Conservation (phyloP, 2,797 vertebrate species). For the Acrocephalus scirpaceus region DNA sequence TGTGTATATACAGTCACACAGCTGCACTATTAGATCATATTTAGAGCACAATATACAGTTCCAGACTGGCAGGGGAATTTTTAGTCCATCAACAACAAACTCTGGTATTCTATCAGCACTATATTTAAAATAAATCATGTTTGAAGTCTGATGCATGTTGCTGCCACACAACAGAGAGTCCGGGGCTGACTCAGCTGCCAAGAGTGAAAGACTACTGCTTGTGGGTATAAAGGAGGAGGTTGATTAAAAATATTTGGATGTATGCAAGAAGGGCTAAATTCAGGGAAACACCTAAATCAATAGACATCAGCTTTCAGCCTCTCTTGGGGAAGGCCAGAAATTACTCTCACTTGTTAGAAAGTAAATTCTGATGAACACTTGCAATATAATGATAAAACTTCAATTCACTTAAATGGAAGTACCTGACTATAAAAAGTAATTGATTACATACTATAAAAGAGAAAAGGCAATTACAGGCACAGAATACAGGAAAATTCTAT, state of each 20-base stretch:
- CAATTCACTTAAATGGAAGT: slow-evolving; percentile 26
- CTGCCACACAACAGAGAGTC: not conserved
- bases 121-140: not conserved
- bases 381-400: slow-evolving; percentile 17
- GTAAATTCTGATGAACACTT: slow-evolving; percentile 14
- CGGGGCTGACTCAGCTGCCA: not conserved
- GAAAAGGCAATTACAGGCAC: slow-evolving; percentile 37
- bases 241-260: not conserved
- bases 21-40: not conserved
- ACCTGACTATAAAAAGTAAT: slow-evolving; percentile 41
- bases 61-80: not conserved
- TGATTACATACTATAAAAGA: slow-evolving; percentile 14
- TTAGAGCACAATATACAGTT: not conserved
- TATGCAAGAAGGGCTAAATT: not conserved
- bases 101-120: not conserved
- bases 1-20: not conserved
- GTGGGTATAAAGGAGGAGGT: not conserved
- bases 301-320: not conserved
- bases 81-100: not conserved
- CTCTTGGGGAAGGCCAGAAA: slow-evolving; percentile 6
- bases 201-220: not conserved
- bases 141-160: not conserved
- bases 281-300: slow-evolving; percentile 26
- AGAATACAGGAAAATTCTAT: slow-evolving; percentile 13
- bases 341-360: not conserved